Evolutionary conservation across 2,113 vertebrate species (phyloP).

Genomic region (Gymnobelideus leadbeateri): DNA sequence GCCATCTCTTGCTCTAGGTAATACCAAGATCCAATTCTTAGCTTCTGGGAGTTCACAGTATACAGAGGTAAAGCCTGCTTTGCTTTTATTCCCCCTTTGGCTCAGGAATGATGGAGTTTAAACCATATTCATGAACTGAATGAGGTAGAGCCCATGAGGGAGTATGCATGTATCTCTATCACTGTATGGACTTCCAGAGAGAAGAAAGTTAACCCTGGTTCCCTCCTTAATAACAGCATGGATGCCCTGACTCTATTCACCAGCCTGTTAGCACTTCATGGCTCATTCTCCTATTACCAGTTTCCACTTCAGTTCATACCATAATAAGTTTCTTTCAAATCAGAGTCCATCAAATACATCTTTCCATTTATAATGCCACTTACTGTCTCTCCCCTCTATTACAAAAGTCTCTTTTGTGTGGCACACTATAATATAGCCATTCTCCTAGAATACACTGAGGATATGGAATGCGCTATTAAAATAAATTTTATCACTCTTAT

Average conservation of each 20-base stretch:
- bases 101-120: conserved; percentile 23
- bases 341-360: conserved; percentile 38
- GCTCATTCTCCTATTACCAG: conserved; percentile 46
- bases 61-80: not conserved
- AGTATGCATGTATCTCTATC: not conserved
- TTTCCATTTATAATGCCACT: conserved; percentile 38
- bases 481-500: conserved; percentile 6
- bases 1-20: not conserved
- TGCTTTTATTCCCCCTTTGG: conserved; percentile 20
- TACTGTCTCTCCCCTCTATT: conserved; percentile 16
- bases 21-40: not conserved
- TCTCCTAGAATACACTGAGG: not conserved
- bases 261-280: conserved; percentile 22
- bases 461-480: conserved; percentile 30
- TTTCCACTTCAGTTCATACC: conserved; percentile 53
- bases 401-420: conserved; percentile 42
- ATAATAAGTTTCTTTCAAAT: conserved; percentile 55
- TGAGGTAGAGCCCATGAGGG: not conserved
- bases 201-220: conserved; percentile 14
- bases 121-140: conserved; percentile 32
- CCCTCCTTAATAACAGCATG: conserved; percentile 42
- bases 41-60: not conserved
- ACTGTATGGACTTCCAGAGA: not conserved
- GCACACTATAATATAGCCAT: not conserved
- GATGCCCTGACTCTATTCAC: conserved; percentile 22